Conservation (phyloP, 1,140 invertebrate genomes). For the Papilio polytes region DNA sequence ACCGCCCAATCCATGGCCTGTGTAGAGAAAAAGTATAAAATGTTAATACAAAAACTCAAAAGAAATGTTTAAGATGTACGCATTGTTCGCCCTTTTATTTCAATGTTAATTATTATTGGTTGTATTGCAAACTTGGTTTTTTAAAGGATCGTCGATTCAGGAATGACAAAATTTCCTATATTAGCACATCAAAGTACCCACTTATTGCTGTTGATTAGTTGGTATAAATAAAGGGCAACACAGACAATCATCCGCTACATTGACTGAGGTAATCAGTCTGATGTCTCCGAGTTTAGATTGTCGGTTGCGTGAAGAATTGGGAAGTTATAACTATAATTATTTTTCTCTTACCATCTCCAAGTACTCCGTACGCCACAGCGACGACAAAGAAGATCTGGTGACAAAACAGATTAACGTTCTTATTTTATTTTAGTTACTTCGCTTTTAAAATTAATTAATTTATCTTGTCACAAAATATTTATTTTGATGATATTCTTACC, state of each 20-base stretch:
- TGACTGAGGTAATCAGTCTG: neutral
- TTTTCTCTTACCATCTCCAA: slow-evolving; percentile 65
- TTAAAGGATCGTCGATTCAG: neutral
- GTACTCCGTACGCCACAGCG: slow-evolving; percentile 70
- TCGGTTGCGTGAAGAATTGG: neutral
- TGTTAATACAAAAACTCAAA: neutral
- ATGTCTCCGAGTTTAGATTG: neutral
- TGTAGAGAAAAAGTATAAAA: neutral
- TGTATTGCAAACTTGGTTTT: no score
- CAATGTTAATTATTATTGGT: no score
- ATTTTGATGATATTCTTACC: slow-evolving; percentile 54
- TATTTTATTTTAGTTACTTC: neutral
- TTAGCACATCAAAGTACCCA: neutral
- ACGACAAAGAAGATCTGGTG: slow-evolving; percentile 78
- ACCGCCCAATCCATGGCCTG: slow-evolving; percentile 2
- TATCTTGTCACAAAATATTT: no score
- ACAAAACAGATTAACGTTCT: neutral
- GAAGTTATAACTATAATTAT: neutral
- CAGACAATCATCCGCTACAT: neutral
- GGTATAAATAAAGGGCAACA: no score
- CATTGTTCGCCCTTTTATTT: no score
- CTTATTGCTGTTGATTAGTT: no score
- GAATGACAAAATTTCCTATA: neutral
- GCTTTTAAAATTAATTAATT: neutral
- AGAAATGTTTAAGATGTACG: neutral